Percentiles rank a stretch among this genome's conserved stretches.
phyloP scores from a whole-genome alignment of 2,113 vertebrate genomes.

The Catharus fuscescens region DNA sequence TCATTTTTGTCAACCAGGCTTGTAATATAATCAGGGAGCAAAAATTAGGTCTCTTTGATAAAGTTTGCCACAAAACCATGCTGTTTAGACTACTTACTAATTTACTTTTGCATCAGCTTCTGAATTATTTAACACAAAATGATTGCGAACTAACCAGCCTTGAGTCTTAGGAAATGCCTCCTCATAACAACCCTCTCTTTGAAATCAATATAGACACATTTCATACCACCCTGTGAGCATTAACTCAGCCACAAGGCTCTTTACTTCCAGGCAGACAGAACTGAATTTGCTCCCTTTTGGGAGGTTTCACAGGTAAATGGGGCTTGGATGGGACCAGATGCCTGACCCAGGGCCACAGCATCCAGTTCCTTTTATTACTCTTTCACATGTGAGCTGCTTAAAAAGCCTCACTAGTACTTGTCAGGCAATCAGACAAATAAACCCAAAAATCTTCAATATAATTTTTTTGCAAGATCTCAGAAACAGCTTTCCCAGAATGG shows the following conservation, averaged over 20 bases:
- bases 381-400: not conserved
- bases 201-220: not conserved
- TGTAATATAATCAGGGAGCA: constrained; percentile 30
- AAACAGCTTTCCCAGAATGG: not conserved
- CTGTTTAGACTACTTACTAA: constrained; percentile 20
- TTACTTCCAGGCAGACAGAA: not conserved
- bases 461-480: not conserved
- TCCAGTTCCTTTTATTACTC: not conserved
- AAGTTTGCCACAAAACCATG: constrained; percentile 23
- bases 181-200: not conserved
- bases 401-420: not conserved
- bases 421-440: not conserved
- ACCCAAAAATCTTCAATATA: rapidly evolving
- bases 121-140: constrained; percentile 48
- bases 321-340: not conserved
- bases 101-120: constrained; percentile 31
- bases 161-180: not conserved
- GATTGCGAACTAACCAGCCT: not conserved
- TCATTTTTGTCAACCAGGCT: constrained; percentile 10
- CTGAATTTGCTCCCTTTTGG: not conserved
- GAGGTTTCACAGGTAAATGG: not conserved
- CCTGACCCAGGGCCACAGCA: rapidly evolving
- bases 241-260: not conserved
- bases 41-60: constrained; percentile 54
- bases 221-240: not conserved